A percentile compares a stretch with the other conserved stretches of the same genome.
These are phyloP conservation scores for Astur gentilis DNA, from an alignment of 2,113 vertebrate genomes.

Conservation along the genomic window DNA sequence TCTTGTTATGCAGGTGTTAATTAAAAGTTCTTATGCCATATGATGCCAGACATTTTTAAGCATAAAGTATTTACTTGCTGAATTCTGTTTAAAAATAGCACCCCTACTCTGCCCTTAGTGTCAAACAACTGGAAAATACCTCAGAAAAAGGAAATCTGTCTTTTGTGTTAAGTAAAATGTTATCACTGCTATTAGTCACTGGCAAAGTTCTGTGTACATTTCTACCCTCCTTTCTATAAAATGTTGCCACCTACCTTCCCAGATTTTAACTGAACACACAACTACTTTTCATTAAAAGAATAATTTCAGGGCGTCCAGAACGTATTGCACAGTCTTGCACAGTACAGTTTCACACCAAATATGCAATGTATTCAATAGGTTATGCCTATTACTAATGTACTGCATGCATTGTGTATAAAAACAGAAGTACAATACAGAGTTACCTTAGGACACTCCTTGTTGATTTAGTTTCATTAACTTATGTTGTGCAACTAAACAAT, in stretches of 20 bases:
- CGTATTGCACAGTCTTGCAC: neutral
- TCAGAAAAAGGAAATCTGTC: slow-evolving; percentile 8
- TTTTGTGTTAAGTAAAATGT: slow-evolving; percentile 28
- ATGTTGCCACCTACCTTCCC: neutral
- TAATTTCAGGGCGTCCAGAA: neutral
- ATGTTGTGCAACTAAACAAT: neutral
- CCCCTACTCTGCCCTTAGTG: neutral
- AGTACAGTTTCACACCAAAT: neutral
- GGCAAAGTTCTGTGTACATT: neutral
- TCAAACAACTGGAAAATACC: slow-evolving; percentile 32
- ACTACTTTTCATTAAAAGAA: neutral
- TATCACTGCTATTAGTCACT: slow-evolving; percentile 6
- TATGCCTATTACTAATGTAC: neutral
- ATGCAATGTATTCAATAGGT: neutral
- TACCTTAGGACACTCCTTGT: neutral
- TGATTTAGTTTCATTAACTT: neutral
- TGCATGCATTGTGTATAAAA: neutral
- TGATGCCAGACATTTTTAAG: neutral
- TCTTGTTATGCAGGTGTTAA: neutral
- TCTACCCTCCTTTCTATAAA: neutral
- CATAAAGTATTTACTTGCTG: slow-evolving; percentile 23
- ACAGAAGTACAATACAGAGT: neutral
- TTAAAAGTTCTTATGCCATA: neutral
- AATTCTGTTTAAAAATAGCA: slow-evolving; percentile 24
- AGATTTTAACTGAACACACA: neutral